Conservation (phyloP, 64 coral and sea anemone genomes). For the Actinia equina region DNA sequence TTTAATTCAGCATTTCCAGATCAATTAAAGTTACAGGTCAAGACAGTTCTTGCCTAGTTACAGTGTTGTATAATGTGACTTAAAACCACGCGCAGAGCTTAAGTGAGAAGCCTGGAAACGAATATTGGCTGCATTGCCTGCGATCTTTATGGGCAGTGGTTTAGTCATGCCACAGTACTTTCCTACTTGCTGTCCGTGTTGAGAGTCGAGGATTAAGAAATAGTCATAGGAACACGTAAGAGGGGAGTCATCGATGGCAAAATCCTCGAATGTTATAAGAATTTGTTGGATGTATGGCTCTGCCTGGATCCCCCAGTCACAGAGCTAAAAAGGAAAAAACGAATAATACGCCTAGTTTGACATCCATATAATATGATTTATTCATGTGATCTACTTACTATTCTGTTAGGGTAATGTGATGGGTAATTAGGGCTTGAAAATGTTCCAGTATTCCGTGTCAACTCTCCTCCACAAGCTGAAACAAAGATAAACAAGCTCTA, state of each 20-base stretch:
- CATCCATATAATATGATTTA: too few relatives aligned
- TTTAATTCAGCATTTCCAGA: not conserved
- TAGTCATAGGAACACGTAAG: slow-evolving; percentile 9
- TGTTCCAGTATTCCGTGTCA: not conserved
- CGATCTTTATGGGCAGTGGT: slow-evolving; percentile 1
- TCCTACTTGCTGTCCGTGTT: not conserved
- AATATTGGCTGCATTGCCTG: slow-evolving; percentile 13
- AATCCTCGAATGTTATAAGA: slow-evolving; percentile 4
- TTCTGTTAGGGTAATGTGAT: not conserved
- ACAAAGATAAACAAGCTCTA: not conserved
- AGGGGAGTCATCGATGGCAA: slow-evolving; percentile 24
- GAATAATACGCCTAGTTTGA: too few relatives aligned
- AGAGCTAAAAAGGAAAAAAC: not conserved
- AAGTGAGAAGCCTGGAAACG: slow-evolving; percentile 18
- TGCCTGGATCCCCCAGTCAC: slow-evolving; percentile 14
- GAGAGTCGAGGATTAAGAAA: not conserved
- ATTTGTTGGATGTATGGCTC: not conserved
- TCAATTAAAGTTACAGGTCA: not conserved
- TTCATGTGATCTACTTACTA: not conserved
- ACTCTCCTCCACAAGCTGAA: slow-evolving; percentile 16
- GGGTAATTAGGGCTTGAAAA: slow-evolving; percentile 15
- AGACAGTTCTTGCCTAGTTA: not conserved
- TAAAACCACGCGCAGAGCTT: not conserved
- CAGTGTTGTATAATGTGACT: not conserved
- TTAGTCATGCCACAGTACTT: not conserved